Evolutionary conservation across 2,797 vertebrate genomes (phyloP), one percentile per base, ranked within the genome.

Genomic region (Takifugu rubripes): DNA sequence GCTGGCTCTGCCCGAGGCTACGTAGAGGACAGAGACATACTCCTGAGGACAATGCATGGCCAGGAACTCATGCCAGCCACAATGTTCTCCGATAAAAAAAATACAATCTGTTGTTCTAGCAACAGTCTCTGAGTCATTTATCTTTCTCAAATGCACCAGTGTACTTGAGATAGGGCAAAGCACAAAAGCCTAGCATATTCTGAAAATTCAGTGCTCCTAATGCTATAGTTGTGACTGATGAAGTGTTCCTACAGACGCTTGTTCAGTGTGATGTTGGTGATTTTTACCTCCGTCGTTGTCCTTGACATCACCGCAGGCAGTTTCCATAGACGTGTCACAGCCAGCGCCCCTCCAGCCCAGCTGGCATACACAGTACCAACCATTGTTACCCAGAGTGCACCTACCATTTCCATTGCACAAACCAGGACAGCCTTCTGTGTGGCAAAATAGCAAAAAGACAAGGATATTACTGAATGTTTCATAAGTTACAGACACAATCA

Each of bases 251-350:
- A 58, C 66, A 48, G 61, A 62, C 51, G 48, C 52, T 40, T 40
- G 36, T 40, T 49, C 55, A 47, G 52, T 61, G 53, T 64, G 68
- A 27, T 59, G 54, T 74, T 68, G 79, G 65, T 62, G 67, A 72
- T 21, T 67, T 90, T 85, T 95, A 99, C 97, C 97, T 95, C 92
- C 95, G 5, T 99, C 97, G 25, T 99, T 99, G 93, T 99, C 97
- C 85, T 98, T 99, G 81, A 91, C 88, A 31, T 99, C 97, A 9
- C 93, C 91, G 56, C 97, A 99, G 27, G 96, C 93, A 0, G 97
- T 98, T 90, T 99, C 97, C 96, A 98, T 99, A 73, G 97, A 96
- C 4, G 95, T 98, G 79, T 99, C 96, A 21, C 97, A 99, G 80
- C 95, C 97, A 0, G 88, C 84, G 79, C 97, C 97, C 88, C 97